Evolutionary conservation across 2,888 invertebrate genomes (phyloP).

Genomic region (Euphydryas editha): DNA sequence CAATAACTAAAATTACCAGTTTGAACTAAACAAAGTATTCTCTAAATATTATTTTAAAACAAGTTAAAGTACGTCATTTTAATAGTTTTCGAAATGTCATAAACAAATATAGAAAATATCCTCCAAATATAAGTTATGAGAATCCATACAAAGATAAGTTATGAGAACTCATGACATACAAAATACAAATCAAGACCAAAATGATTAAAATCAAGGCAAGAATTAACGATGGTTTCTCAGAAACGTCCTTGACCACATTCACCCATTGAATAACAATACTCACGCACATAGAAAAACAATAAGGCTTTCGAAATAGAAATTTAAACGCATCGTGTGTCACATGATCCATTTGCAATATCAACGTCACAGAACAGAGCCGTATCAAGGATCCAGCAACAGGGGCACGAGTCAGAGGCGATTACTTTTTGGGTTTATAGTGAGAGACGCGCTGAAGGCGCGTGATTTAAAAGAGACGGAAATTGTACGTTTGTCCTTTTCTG

Average conservation of each 20-base stretch:
- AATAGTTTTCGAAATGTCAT: too few relatives aligned
- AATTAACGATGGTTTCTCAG: neutral
- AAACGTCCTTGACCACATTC: slow-evolving; percentile 25
- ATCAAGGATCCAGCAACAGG: neutral
- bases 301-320: neutral
- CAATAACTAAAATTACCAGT: too few relatives aligned
- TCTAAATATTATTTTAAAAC: too few relatives aligned
- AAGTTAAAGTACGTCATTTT: too few relatives aligned
- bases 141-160: neutral
- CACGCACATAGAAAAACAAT: neutral
- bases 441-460: too few relatives aligned
- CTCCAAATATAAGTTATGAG: neutral
- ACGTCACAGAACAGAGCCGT: neutral
- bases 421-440: too few relatives aligned
- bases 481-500: too few relatives aligned
- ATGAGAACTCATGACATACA: neutral
- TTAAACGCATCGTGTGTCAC: neutral
- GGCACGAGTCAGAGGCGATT: too few relatives aligned
- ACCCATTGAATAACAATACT: slow-evolving; percentile 27
- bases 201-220: neutral
- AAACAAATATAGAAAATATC: too few relatives aligned
- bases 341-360: neutral
- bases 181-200: neutral
- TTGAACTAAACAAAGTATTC: too few relatives aligned
- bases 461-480: too few relatives aligned